Conservation (phyloP, 2,888 invertebrate genomes). For the Deroplatys truncata region DNA sequence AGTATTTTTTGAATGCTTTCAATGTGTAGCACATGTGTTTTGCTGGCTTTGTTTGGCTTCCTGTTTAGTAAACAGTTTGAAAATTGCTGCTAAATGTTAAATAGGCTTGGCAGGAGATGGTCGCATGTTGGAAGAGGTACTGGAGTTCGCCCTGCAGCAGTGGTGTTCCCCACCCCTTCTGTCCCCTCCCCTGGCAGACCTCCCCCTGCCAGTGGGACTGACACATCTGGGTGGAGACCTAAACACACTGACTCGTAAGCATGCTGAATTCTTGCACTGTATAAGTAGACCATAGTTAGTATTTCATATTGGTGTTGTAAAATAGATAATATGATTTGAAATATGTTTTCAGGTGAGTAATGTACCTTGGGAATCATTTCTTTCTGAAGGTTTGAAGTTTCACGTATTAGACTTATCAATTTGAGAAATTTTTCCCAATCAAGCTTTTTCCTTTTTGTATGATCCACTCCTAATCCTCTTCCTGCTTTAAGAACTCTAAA, state of each 20-base stretch:
- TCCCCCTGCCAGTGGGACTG: constrained; percentile 2
- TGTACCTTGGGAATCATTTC: neutral
- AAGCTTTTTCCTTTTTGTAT: no score
- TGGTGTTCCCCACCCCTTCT: constrained; percentile 16
- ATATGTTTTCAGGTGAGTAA: neutral
- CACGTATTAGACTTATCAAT: no score
- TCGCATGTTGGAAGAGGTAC: constrained; percentile 1
- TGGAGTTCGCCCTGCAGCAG: constrained; percentile 7
- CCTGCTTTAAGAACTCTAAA: no score
- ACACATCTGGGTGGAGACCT: neutral
- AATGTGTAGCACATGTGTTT: neutral
- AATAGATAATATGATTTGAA: neutral
- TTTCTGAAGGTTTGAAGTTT: neutral
- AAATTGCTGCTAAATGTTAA: neutral
- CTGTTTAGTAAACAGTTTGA: neutral
- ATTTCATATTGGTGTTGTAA: neutral
- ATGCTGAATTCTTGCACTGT: neutral
- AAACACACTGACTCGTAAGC: neutral
- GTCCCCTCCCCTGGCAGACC: constrained; percentile 18
- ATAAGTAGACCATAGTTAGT: neutral
- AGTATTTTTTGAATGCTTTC: neutral
- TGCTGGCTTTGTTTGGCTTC: neutral
- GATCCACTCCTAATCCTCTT: no score
- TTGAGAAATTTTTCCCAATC: no score
- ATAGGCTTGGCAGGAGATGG: constrained; percentile 8